Conservation (phyloP, 1,140 invertebrate species). For the Zaprionus camerounensis region DNA sequence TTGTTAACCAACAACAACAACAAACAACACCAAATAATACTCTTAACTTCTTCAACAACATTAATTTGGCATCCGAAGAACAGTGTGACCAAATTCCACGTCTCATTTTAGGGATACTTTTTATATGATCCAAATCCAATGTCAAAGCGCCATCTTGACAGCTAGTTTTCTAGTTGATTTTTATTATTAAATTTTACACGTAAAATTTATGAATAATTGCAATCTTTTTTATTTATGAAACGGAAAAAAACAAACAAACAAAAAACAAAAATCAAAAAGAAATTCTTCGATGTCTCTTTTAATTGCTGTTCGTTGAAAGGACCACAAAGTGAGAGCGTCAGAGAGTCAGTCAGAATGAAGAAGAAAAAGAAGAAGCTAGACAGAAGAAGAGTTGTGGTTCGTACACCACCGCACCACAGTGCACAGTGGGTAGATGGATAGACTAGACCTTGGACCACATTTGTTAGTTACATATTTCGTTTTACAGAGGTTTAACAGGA, state of each 20-base stretch:
- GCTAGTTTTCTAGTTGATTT: slow-evolving; percentile 82
- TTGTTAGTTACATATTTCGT: slow-evolving; percentile 38
- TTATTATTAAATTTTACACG: slow-evolving; percentile 82
- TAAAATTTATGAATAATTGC: slow-evolving; percentile 78
- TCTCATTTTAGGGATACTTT: slow-evolving; percentile 70
- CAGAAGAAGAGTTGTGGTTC: slow-evolving; percentile 14
- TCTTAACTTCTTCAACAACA: slow-evolving; percentile 75
- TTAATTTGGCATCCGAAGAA: slow-evolving; percentile 59
- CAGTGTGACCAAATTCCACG: slow-evolving; percentile 46
- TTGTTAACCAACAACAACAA: slow-evolving; percentile 67
- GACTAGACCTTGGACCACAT: slow-evolving; percentile 47
- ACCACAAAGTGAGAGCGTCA: slow-evolving; percentile 22
- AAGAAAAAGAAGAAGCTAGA: slow-evolving; percentile 21
- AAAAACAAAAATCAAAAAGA: slow-evolving; percentile 57
- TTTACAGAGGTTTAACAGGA: slow-evolving; percentile 70
- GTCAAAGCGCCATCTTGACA: slow-evolving; percentile 71
- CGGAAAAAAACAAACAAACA: slow-evolving; percentile 48
- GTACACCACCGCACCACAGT: slow-evolving; percentile 13
- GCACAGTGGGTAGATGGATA: slow-evolving; percentile 28
- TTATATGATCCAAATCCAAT: slow-evolving; percentile 55
- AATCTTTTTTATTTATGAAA: slow-evolving; percentile 73
- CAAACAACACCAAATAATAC: slow-evolving; percentile 47
- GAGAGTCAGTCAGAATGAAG: slow-evolving; percentile 38
- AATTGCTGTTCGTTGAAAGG: slow-evolving; percentile 68
- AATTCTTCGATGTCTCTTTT: slow-evolving; percentile 62